Evolutionary conservation across 2,797 vertebrate species (phyloP), one percentile per base, ranked within the genome.

Genomic region (Echiichthys vipera): DNA sequence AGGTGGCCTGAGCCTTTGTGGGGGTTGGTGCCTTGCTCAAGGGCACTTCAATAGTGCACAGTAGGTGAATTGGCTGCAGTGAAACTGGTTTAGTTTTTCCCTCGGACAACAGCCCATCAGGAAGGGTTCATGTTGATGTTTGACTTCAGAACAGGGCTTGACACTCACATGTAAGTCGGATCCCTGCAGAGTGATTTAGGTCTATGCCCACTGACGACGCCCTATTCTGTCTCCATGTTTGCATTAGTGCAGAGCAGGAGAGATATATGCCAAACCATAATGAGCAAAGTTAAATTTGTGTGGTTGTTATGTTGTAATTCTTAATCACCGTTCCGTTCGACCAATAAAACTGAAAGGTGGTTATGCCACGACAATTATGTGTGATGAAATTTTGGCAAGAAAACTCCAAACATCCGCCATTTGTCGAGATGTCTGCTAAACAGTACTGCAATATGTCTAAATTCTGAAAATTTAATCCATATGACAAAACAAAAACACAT

Each of bases 231-330:
- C 70, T 75, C 57, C 57, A 29, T 1, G 37, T 75, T 70, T 68
- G 47, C 32, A 50, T 20, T 68, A 47, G 55, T 70, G 36, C 71
- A 75, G 32, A 10, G 0, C 63, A 77, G 55, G 40, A n/a, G 3
- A 71, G 9, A 1, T 18, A 51, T 14, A 56, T 22, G 70, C 86
- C 84, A 89, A 83, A 84, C 81, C 81, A 81, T 59, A 87, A 85
- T 71, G 74, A 84, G 77, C 29, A 0, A 68, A 46, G 22, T 70
- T 75, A 80, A 57, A 81, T 74, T 3, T 36, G 58, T 51, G 82
- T n/a, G 77, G 84, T 79, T 55, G 43, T 57, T 42, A 54, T 87
- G 80, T 78, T 77, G 71, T 78, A 82, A 81, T 79, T 73, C 64
- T 80, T 71, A 70, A 82, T 80, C 58, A 45, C 30, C 2, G 36